Evolutionary conservation across 2,797 vertebrate species (phyloP), one percentile per base, ranked within the genome.

Genomic region (Leucoraja ocellata): DNA sequence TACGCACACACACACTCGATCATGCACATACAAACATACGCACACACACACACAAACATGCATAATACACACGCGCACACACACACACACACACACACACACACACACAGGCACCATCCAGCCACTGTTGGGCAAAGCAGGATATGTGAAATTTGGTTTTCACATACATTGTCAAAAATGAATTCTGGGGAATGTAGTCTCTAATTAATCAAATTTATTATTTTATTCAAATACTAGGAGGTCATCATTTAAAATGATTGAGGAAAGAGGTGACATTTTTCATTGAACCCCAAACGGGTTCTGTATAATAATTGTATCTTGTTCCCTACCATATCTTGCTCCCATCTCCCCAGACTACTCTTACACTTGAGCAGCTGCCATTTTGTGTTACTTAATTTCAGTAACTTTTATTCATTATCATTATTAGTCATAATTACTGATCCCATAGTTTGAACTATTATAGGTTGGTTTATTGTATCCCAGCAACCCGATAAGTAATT

Each of bases 111-210:
- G 90, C 46, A 92, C 71, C 90, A 28, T 76, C 71, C 90, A 74
- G 65, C 7, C 39, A 58, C 73, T 54, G 36, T n/a, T 28, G 90
- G 90, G 36, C n/a, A 21, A 88, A 68, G 36, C 61, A 88, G 36
- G 65, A 32, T 5, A 14, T 13, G 58, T 23, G 88, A 71, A 91
- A 36, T 91, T 91, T 91, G 73, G 32, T 25, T 71, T 91, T 68
- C 68, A 74, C 46, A 18, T 25, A 54, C 36, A 76, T 92, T 76
- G 90, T 71, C 46, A 71, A 92, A 54, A 73, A 92, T 92, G 71
- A 28, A 76, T 92, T 92, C 90, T 74, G 90, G 71, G 90, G 71
- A 92, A 54, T 73, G 90, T 92, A 54, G 90, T 54, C 65, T 92
- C 46, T 74, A 6, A 73, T 73, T 73, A 21, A 73, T 73, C 63